These are phyloP conservation scores for Exephanes ischioxanthus DNA, from an alignment of 2,888 invertebrate species.

Conservation along the genomic window DNA sequence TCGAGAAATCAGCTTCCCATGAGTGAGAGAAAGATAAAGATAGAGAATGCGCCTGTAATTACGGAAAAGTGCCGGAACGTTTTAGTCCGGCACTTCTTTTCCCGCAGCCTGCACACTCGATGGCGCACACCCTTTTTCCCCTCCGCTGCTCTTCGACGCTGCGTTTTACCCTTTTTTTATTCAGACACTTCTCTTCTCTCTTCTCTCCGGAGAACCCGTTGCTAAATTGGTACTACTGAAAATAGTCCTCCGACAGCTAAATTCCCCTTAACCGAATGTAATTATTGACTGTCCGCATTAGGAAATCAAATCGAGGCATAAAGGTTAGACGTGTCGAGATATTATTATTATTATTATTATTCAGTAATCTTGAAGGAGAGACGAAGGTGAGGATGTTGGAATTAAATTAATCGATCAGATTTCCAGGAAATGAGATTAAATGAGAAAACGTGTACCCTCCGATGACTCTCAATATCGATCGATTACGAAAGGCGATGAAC, in stretches of 20 bases:
- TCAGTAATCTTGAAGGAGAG: background rate
- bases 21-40: background rate
- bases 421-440: constrained; percentile 13
- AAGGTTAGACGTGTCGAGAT: background rate
- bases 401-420: background rate
- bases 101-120: constrained; percentile 17
- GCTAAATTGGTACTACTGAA: background rate
- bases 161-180: background rate
- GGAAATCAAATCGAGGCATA: background rate
- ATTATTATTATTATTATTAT: background rate
- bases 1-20: background rate
- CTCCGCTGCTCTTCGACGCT: background rate
- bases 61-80: constrained; percentile 17
- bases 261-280: background rate
- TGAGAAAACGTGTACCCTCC: background rate
- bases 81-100: constrained; percentile 14
- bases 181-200: background rate
- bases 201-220: background rate
- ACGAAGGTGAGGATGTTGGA: constrained; percentile 2
- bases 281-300: background rate
- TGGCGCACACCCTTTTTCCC: constrained; percentile 3
- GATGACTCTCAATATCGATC: background rate
- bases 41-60: background rate
- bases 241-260: background rate
- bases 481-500: background rate